phyloP scores from a whole-genome alignment of 2,888 invertebrate genomes.

The Chaitophorus viminalis region DNA sequence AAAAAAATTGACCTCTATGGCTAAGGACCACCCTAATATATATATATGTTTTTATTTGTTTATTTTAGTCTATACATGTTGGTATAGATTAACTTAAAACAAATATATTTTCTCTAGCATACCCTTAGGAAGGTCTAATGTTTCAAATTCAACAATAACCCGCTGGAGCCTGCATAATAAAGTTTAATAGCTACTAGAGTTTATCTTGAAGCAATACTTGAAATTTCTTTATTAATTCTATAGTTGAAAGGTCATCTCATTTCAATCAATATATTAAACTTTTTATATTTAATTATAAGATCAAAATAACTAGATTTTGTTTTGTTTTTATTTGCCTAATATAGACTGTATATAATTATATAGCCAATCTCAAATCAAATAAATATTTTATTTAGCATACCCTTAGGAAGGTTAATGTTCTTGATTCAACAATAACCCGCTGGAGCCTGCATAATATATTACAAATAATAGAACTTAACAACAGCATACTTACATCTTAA shows the following conservation, averaged over 20 bases:
- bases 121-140: slow-evolving; percentile 28
- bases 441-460: slow-evolving; percentile 29
- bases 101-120: slow-evolving; percentile 6
- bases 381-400: slow-evolving; percentile 9
- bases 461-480: background rate
- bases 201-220: too few species aligned
- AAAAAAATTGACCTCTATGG: too few species aligned
- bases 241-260: too few species aligned
- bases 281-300: too few species aligned
- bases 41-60: slow-evolving; percentile 33
- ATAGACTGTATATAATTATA: background rate
- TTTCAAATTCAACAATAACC: slow-evolving; percentile 13
- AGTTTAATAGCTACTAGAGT: too few species aligned
- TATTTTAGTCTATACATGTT: background rate
- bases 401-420: slow-evolving; percentile 36
- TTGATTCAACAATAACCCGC: slow-evolving; percentile 24
- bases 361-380: background rate
- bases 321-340: background rate
- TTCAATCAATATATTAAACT: too few species aligned
- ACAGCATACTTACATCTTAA: slow-evolving; percentile 24
- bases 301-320: too few species aligned
- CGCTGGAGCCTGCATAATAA: slow-evolving; percentile 36
- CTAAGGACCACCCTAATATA: too few species aligned
- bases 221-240: too few species aligned
- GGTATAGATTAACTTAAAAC: background rate